A percentile compares a stretch with the other conserved stretches of the same genome.
Evolutionary conservation across 1,140 invertebrate genomes (phyloP).

Genomic region (Aradophagus sp.): DNA sequence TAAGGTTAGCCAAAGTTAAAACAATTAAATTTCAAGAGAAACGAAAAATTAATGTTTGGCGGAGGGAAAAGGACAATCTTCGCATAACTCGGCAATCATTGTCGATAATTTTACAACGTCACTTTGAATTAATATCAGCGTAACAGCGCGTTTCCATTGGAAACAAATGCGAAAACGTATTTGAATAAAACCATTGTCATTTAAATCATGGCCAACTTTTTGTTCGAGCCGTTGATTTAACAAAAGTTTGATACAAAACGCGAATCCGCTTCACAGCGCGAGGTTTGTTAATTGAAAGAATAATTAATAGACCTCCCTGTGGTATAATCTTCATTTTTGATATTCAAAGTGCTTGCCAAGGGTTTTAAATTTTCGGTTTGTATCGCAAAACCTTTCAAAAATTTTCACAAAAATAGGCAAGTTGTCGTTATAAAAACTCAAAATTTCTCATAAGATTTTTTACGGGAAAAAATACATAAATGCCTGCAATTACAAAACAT

Average conservation of each 20-base stretch:
- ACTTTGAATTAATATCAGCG: conserved; percentile 23
- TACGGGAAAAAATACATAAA: too few relatives aligned
- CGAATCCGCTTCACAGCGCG: conserved; percentile 17
- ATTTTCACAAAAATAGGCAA: too few relatives aligned
- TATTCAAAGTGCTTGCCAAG: neutral
- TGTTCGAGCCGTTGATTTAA: conserved; percentile 43
- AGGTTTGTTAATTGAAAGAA: conserved; percentile 41
- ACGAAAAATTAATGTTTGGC: too few relatives aligned
- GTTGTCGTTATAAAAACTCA: too few relatives aligned
- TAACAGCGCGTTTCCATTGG: conserved; percentile 29
- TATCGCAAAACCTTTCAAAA: too few relatives aligned
- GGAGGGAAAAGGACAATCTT: too few relatives aligned
- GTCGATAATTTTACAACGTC: conserved; percentile 21
- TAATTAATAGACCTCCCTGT: conserved; percentile 32
- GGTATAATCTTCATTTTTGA: conserved; percentile 45
- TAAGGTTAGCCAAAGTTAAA: neutral
- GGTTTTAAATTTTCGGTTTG: too few relatives aligned
- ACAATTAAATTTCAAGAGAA: too few relatives aligned
- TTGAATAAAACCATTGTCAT: conserved; percentile 53
- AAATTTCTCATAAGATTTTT: too few relatives aligned
- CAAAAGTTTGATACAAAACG: conserved; percentile 49
- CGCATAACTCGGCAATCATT: too few relatives aligned
- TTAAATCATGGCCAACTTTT: conserved; percentile 43
- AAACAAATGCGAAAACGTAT: conserved; percentile 38
- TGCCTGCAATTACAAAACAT: too few relatives aligned